Conservation (phyloP, 2,797 vertebrate species). For the Semotilus atromaculatus region DNA sequence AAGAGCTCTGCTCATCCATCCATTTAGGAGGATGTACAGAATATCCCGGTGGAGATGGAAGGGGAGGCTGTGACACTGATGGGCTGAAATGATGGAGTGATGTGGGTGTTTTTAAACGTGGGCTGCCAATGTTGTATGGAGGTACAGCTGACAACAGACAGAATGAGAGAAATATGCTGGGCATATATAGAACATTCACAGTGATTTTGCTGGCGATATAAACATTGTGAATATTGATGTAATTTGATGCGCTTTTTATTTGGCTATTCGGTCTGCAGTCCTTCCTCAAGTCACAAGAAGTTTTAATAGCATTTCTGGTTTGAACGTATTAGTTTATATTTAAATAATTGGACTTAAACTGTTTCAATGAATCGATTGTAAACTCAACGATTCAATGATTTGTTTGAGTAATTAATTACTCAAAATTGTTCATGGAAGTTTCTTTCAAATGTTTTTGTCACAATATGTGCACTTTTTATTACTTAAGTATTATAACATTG, state of each 20-base stretch:
- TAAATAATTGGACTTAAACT: not conserved
- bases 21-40: slow-evolving; percentile 9
- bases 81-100: slow-evolving; percentile 16
- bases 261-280: not conserved
- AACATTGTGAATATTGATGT: not conserved
- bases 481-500: not conserved
- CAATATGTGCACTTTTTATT: not conserved
- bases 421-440: not conserved
- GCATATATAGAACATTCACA: not conserved
- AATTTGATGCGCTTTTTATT: not conserved
- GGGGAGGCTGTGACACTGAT: slow-evolving; percentile 38
- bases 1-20: not conserved
- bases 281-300: not conserved
- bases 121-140: not conserved
- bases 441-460: not conserved
- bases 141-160: not conserved
- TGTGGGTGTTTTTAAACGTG: slow-evolving; percentile 19
- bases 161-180: not conserved
- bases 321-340: not conserved
- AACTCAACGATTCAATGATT: not conserved
- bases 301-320: slow-evolving; percentile 1
- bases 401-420: not conserved
- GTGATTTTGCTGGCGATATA: not conserved
- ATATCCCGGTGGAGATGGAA: slow-evolving; percentile 17
- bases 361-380: not conserved